These are phyloP conservation scores for Catocala fraxini DNA, from an alignment of 2,888 invertebrate genomes.

Conservation along the genomic window DNA sequence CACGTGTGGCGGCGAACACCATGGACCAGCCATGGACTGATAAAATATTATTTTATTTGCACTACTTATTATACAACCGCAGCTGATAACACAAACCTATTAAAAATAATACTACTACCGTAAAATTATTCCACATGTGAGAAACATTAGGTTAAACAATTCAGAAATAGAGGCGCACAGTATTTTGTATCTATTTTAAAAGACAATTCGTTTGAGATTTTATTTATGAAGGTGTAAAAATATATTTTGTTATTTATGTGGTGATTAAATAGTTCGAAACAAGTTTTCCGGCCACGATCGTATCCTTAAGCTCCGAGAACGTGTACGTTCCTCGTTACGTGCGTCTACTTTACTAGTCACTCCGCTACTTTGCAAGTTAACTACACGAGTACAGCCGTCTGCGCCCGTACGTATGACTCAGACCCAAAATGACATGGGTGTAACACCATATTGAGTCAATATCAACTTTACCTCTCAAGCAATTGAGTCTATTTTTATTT, in stretches of 20 bases:
- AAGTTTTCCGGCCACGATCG: constrained; percentile 61
- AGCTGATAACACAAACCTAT: constrained; percentile 70
- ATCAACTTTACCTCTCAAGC: constrained; percentile 35
- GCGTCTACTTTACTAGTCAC: constrained; percentile 77
- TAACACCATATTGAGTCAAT: constrained; percentile 31
- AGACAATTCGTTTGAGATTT: constrained; percentile 1
- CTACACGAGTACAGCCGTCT: constrained; percentile 70
- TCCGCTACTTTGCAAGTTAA: constrained; percentile 72
- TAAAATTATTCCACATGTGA: constrained; percentile 48
- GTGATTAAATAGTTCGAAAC: constrained; percentile 9
- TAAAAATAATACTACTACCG: constrained; percentile 53
- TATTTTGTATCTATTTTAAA: constrained; percentile 3
- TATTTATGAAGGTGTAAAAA: background rate
- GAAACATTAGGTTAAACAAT: constrained; percentile 74
- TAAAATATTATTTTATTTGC: constrained; percentile 52
- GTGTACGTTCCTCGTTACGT: constrained; percentile 65
- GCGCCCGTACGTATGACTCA: constrained; percentile 62
- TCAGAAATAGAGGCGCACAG: constrained; percentile 37
- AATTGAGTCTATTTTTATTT: constrained; percentile 38
- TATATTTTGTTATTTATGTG: constrained; percentile 10
- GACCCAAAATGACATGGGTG: constrained; percentile 64
- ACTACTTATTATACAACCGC: constrained; percentile 53
- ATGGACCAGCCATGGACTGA: constrained; percentile 67
- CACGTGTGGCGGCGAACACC: constrained; percentile 69
- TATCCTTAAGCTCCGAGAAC: constrained; percentile 58